Conservation (phyloP, 2,113 vertebrate species). For the Takifugu bimaculatus region DNA sequence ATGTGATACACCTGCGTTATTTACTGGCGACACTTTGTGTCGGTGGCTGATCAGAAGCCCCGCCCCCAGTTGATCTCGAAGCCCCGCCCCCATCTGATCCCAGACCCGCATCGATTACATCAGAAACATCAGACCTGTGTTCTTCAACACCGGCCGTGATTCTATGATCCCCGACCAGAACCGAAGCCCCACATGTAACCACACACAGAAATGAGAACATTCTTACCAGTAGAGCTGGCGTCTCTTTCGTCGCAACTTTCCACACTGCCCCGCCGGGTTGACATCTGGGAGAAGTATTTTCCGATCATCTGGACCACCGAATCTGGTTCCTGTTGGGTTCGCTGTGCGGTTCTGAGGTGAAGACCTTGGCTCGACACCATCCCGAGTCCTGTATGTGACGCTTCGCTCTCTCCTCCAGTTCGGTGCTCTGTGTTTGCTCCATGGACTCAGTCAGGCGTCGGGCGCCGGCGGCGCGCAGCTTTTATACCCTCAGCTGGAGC, state of each 20-base stretch:
- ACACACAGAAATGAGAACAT: not conserved
- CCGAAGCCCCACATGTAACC: not conserved
- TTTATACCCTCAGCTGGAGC: slow-evolving; percentile 63
- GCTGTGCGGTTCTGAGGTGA: slow-evolving; percentile 48
- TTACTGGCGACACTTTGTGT: not conserved
- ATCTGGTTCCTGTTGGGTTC: slow-evolving; percentile 49
- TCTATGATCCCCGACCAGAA: not conserved
- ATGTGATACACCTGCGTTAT: no score
- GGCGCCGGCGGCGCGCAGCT: rapidly evolving
- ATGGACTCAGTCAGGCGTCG: slow-evolving; percentile 23
- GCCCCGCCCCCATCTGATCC: not conserved
- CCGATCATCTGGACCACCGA: slow-evolving; percentile 55
- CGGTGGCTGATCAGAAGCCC: not conserved
- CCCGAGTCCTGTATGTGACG: slow-evolving; percentile 7
- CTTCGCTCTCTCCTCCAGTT: slow-evolving; percentile 35
- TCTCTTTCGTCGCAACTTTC: slow-evolving; percentile 58
- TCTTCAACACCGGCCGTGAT: not conserved
- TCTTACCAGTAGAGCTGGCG: slow-evolving; percentile 56
- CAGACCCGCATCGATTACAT: slow-evolving; percentile 3
- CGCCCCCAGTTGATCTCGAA: not conserved
- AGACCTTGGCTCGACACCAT: slow-evolving; percentile 71
- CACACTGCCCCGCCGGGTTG: slow-evolving; percentile 52
- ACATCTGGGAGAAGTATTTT: slow-evolving; percentile 45
- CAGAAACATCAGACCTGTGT: slow-evolving; percentile 13
- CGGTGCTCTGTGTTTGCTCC: slow-evolving; percentile 24